A percentile compares a stretch with the other conserved stretches of the same genome.
Conservation (phyloP, 1,140 invertebrate species). For the Megalopta genalis region DNA sequence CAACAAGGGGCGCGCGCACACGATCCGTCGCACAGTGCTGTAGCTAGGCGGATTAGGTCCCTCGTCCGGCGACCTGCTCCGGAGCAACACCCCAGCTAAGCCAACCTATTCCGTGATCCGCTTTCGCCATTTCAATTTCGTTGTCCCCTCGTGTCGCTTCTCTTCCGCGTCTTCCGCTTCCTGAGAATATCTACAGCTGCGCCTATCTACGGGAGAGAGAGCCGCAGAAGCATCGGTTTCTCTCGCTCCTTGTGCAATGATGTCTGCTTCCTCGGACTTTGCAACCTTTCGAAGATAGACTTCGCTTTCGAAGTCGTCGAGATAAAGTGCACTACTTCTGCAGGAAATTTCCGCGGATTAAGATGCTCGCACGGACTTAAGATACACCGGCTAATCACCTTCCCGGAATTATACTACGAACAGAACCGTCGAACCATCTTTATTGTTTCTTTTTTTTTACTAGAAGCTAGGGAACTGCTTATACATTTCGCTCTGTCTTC, state of each 20-base stretch:
- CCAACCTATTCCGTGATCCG: constrained; percentile 75
- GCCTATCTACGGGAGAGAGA: constrained; percentile 36
- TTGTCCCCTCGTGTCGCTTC: constrained; percentile 69
- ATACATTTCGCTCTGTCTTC: too few relatives aligned
- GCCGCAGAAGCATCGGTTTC: neutral
- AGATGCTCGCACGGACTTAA: too few relatives aligned
- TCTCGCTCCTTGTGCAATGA: constrained; percentile 22
- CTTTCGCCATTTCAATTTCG: constrained; percentile 77
- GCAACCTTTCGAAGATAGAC: constrained; percentile 42
- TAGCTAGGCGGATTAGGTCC: constrained; percentile 67
- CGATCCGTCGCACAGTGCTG: constrained; percentile 51
- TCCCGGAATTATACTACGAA: too few relatives aligned
- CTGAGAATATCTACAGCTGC: constrained; percentile 74
- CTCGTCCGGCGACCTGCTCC: constrained; percentile 66
- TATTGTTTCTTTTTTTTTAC: too few relatives aligned
- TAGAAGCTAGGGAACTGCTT: too few relatives aligned
- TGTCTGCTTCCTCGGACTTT: constrained; percentile 43
- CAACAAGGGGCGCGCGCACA: constrained; percentile 33
- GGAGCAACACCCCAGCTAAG: constrained; percentile 58
- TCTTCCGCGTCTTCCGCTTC: constrained; percentile 62
- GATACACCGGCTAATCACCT: too few relatives aligned
- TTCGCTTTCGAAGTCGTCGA: constrained; percentile 37
- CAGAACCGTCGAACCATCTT: too few relatives aligned
- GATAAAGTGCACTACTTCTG: constrained; percentile 39
- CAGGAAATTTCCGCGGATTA: constrained; percentile 27